A percentile compares a stretch with the other conserved stretches of the same genome.
These are phyloP conservation scores for Drosophila rellima DNA, from an alignment of 2,888 invertebrate species.

Conservation along the genomic window DNA sequence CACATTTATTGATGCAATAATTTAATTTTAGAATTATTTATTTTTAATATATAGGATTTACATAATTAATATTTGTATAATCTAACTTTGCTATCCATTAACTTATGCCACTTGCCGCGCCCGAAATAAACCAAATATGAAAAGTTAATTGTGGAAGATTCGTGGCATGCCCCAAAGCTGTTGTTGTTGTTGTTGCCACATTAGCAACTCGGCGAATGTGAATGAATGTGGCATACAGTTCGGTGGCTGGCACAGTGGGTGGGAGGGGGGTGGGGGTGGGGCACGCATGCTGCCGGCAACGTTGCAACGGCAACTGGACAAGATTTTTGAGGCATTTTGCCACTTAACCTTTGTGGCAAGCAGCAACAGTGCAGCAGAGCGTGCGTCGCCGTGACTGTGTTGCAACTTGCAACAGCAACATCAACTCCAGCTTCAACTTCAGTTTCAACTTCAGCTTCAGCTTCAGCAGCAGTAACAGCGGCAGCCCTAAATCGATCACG, in stretches of 20 bases:
- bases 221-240: slow-evolving; percentile 34
- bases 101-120: slow-evolving; percentile 36
- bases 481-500: slow-evolving; percentile 78
- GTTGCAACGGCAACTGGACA: slow-evolving; percentile 19
- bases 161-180: slow-evolving; percentile 26
- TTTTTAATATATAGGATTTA: no score
- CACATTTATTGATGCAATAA: no score
- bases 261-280: background rate
- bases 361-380: slow-evolving; percentile 24
- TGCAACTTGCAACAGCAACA: slow-evolving; percentile 14
- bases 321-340: slow-evolving; percentile 39
- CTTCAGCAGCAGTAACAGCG: slow-evolving; percentile 29
- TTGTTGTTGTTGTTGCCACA: slow-evolving; percentile 47
- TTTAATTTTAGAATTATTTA: no score
- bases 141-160: slow-evolving; percentile 24
- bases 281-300: slow-evolving; percentile 56
- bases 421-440: slow-evolving; percentile 11
- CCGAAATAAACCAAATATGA: slow-evolving; percentile 1
- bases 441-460: slow-evolving; percentile 19
- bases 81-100: background rate
- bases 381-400: slow-evolving; percentile 28
- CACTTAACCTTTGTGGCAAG: slow-evolving; percentile 59
- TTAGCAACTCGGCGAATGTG: slow-evolving; percentile 56
- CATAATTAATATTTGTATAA: no score
- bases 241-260: background rate